A percentile compares a stretch with the other conserved stretches of the same genome.
Evolutionary conservation across 2,797 vertebrate species (phyloP).

Genomic region (Eremophila alpestris): DNA sequence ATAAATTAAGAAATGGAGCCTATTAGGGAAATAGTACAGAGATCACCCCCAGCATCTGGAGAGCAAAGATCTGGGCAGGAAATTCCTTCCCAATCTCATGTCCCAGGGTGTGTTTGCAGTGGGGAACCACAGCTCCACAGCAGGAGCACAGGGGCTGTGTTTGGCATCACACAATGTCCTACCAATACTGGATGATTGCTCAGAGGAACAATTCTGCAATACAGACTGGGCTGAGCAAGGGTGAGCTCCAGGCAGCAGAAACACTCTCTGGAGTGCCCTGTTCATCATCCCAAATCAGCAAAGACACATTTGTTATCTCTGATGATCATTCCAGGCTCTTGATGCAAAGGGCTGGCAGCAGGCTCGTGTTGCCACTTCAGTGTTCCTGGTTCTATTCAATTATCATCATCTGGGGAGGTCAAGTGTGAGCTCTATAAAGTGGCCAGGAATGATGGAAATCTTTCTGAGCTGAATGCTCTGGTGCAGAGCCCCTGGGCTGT

Average conservation of each 20-base stretch:
- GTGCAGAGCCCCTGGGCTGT: background rate
- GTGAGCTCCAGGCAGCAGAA: background rate
- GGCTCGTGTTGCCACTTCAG: background rate
- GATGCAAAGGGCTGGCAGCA: background rate
- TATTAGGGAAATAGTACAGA: background rate
- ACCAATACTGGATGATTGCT: background rate
- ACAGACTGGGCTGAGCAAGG: background rate
- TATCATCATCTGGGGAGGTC: conserved; percentile 4
- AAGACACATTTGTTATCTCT: background rate
- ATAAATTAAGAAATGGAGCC: background rate
- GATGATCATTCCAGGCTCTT: background rate
- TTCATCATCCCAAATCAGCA: background rate
- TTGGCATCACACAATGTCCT: background rate
- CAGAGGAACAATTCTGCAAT: background rate
- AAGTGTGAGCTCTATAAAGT: background rate
- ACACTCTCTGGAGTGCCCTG: background rate
- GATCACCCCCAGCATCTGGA: background rate
- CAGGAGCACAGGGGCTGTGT: background rate
- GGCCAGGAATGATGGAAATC: background rate
- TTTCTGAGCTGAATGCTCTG: background rate
- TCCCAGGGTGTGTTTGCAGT: background rate
- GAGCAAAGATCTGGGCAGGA: background rate
- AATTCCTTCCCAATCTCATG: background rate
- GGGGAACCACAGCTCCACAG: background rate
- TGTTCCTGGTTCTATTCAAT: background rate